phyloP scores from a whole-genome alignment of 2,888 invertebrate species.

The Acleris cristana region DNA sequence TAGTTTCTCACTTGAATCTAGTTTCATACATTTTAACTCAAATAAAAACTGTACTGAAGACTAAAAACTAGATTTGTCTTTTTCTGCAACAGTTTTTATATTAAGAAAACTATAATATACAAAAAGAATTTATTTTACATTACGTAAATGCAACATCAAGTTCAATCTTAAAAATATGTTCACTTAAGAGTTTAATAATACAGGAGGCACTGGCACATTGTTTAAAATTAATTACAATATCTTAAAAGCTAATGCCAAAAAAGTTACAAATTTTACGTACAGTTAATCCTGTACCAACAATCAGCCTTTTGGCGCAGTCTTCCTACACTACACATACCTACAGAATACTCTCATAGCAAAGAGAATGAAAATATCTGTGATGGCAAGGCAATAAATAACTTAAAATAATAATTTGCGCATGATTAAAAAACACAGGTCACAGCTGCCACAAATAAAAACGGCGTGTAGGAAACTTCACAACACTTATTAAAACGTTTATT shows the following conservation, averaged over 20 bases:
- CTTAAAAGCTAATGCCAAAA: conserved; percentile 32
- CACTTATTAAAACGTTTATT: no score
- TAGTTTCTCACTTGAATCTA: no score
- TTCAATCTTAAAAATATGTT: conserved; percentile 80
- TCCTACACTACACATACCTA: conserved; percentile 2
- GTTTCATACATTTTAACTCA: no score
- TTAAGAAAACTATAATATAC: conserved; percentile 33
- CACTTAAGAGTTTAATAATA: conserved; percentile 65
- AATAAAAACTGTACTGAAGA: no score
- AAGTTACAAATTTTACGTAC: conserved; percentile 31
- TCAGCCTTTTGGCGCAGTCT: conserved; percentile 17
- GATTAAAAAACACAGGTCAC: no score
- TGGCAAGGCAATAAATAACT: background rate
- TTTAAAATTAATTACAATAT: conserved; percentile 36
- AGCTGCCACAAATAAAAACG: no score
- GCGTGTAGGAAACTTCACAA: no score
- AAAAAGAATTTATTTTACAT: conserved; percentile 68
- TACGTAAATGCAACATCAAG: conserved; percentile 73
- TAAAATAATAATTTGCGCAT: no score
- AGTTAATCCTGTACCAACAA: conserved; percentile 32
- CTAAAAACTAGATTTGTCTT: no score
- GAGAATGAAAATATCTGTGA: background rate
- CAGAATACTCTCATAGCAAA: background rate
- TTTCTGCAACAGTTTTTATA: no score
- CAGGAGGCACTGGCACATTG: conserved; percentile 79